Percentiles rank a stretch among this genome's conserved stretches.
These are phyloP conservation scores for Corvus moneduloides DNA, from an alignment of 2,113 vertebrate genomes.

Conservation along the genomic window DNA sequence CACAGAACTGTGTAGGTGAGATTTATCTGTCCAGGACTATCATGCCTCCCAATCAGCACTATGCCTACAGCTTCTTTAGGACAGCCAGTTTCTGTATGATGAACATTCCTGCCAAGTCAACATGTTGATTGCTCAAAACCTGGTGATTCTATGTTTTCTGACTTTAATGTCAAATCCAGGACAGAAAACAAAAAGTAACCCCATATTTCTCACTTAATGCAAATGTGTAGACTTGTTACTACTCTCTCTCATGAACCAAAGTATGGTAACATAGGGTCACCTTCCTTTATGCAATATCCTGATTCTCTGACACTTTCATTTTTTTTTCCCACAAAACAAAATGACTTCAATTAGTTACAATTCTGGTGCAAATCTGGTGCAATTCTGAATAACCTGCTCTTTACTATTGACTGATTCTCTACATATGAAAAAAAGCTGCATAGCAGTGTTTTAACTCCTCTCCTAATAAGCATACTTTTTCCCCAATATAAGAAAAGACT, in stretches of 20 bases:
- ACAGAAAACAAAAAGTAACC: not conserved
- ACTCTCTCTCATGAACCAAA: not conserved
- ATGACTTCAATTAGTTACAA: not conserved
- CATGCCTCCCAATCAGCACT: not conserved
- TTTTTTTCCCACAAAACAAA: not conserved
- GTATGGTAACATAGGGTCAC: not conserved
- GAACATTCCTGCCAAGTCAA: not conserved
- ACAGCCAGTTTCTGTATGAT: not conserved
- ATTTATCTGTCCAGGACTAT: not conserved
- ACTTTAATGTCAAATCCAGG: not conserved
- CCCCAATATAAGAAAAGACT: not conserved
- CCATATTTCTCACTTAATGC: not conserved
- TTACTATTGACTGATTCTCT: not conserved
- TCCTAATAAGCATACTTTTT: not conserved
- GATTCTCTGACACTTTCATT: not conserved
- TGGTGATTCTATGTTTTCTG: not conserved
- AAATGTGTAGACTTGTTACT: not conserved
- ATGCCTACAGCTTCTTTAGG: not conserved
- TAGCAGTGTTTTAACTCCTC: not conserved
- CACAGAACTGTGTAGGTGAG: not conserved
- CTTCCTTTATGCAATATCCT: not conserved
- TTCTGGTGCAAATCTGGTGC: not conserved
- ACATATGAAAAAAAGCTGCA: not conserved
- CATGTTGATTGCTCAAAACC: not conserved
- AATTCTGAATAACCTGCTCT: not conserved